Evolutionary conservation across 1,140 invertebrate genomes (phyloP).

Genomic region (Microplitis mediator): DNA sequence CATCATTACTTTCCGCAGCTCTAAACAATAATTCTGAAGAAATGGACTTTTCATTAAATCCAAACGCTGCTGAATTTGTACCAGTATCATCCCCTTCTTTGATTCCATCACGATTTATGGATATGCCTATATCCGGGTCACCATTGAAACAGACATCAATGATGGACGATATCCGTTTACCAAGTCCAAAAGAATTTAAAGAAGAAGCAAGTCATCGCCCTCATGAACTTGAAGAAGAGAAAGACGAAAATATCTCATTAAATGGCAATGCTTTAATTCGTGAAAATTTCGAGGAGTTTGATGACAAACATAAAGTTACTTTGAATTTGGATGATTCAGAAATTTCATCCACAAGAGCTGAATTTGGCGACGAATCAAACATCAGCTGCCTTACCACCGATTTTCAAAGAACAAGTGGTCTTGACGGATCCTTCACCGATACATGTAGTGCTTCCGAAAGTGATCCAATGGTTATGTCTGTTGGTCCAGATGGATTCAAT

Average conservation of each 20-base stretch:
- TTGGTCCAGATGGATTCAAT: constrained; percentile 69
- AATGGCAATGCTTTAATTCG: constrained; percentile 24
- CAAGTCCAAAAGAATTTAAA: constrained; percentile 68
- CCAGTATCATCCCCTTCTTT: constrained; percentile 62
- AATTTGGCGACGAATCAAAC: constrained; percentile 60
- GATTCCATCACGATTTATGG: constrained; percentile 36
- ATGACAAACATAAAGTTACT: constrained; percentile 9
- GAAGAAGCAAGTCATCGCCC: constrained; percentile 67
- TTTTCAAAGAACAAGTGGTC: constrained; percentile 40
- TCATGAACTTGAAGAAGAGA: constrained; percentile 62
- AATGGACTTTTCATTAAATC: constrained; percentile 75
- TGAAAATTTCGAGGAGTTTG: neutral
- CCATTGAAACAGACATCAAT: constrained; percentile 64
- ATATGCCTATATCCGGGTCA: constrained; percentile 60
- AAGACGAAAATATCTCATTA: constrained; percentile 35
- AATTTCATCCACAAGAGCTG: constrained; percentile 61
- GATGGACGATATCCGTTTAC: constrained; percentile 69
- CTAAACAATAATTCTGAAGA: constrained; percentile 49
- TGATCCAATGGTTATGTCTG: constrained; percentile 74
- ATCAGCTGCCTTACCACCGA: constrained; percentile 47
- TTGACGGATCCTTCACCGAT: constrained; percentile 42
- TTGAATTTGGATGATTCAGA: constrained; percentile 60
- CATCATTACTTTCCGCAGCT: neutral
- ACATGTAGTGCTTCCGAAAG: constrained; percentile 41
- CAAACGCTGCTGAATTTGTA: constrained; percentile 75